A percentile compares a stretch with the other conserved stretches of the same genome.
Conservation (phyloP, 2,113 vertebrate genomes). For the Connochaetes taurinus region DNA sequence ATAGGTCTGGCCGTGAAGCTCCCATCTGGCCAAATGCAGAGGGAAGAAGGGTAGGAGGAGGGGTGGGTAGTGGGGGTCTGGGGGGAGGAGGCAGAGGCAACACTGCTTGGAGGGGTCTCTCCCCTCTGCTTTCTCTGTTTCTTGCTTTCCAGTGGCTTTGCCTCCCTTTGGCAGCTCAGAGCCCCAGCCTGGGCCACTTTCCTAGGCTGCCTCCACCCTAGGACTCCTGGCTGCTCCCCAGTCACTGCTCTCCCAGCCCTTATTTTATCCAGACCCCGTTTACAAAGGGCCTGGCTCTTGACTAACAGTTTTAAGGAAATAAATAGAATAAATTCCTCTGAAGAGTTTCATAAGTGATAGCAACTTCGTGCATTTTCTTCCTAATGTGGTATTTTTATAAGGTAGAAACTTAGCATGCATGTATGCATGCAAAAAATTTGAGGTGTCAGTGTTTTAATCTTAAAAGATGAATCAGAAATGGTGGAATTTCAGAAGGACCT, state of each 20-base stretch:
- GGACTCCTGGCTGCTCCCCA: not conserved
- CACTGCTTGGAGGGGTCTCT: not conserved
- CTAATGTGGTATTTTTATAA: not conserved
- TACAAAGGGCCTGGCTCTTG: not conserved
- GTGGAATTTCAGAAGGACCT: not conserved
- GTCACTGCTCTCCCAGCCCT: not conserved
- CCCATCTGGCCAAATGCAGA: not conserved
- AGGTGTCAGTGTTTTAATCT: not conserved
- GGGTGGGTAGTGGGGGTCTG: too few relatives aligned
- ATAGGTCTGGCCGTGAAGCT: not conserved
- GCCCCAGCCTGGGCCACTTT: not conserved
- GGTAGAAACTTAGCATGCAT: not conserved
- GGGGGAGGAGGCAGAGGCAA: not conserved
- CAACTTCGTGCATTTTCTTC: not conserved
- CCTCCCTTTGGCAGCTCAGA: not conserved
- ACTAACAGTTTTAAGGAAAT: not conserved
- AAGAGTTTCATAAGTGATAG: not conserved
- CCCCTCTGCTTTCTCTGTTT: not conserved
- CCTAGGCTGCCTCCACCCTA: not conserved
- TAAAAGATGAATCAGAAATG: not conserved
- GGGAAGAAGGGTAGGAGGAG: not conserved
- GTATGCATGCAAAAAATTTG: not conserved
- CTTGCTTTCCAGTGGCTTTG: not conserved
- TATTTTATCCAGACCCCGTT: not conserved
- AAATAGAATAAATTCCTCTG: not conserved